Evolutionary conservation across 2,113 vertebrate species (phyloP).

Genomic region (Hippoglossus stenolepis): DNA sequence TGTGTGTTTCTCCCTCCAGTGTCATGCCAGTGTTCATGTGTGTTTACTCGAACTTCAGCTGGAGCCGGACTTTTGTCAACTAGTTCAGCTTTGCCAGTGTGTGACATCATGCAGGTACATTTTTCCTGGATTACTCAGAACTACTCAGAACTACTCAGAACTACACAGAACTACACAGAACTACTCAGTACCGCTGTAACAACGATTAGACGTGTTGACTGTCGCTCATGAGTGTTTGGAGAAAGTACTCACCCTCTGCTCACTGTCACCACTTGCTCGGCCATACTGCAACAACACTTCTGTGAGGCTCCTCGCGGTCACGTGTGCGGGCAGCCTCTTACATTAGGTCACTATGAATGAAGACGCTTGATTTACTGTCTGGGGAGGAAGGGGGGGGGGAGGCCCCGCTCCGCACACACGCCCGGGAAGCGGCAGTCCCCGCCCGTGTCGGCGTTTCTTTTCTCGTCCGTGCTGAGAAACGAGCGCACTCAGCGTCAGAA

Average conservation of each 20-base stretch:
- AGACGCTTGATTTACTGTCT: slow-evolving; percentile 2
- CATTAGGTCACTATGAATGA: accelerated
- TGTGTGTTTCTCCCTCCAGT: not conserved
- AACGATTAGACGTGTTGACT: too few species aligned
- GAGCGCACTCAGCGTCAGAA: not conserved
- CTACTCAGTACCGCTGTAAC: too few species aligned
- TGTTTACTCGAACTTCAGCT: slow-evolving; percentile 5
- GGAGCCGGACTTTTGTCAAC: not conserved
- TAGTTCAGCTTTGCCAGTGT: not conserved
- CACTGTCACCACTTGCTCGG: slow-evolving; percentile 44
- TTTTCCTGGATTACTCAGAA: not conserved
- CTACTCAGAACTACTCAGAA: too few species aligned
- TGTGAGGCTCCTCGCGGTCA: not conserved
- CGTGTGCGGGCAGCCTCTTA: not conserved
- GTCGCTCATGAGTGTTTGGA: accelerated
- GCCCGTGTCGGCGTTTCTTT: not conserved
- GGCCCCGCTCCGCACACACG: too few species aligned
- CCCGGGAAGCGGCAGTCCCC: not conserved
- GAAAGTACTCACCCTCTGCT: slow-evolving; percentile 60
- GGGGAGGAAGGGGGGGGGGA: too few species aligned
- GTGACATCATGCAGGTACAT: not conserved
- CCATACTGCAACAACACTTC: slow-evolving; percentile 61
- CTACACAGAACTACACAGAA: too few species aligned
- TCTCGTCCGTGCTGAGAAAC: not conserved
- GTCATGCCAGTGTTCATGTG: too few species aligned